Percentiles rank a stretch among this genome's conserved stretches.
Conservation (phyloP, 2,113 vertebrate species). For the Neoarius graeffei region DNA sequence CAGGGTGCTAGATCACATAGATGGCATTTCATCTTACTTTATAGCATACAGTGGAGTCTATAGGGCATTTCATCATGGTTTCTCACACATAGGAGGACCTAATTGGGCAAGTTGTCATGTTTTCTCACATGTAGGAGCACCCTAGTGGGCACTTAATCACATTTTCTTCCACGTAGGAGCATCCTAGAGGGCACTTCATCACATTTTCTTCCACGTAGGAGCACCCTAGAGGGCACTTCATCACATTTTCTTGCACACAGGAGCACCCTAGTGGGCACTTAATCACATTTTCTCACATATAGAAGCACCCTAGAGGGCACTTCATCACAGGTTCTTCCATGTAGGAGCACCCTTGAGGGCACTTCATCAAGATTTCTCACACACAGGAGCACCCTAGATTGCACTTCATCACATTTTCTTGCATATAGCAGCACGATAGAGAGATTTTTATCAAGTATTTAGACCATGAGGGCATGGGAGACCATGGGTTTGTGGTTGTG, state of each 20-base stretch:
- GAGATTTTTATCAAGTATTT: background rate
- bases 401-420: background rate
- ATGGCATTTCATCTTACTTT: too few species aligned
- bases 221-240: background rate
- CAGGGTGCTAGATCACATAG: background rate
- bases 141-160: background rate
- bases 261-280: background rate
- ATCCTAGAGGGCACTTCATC: background rate
- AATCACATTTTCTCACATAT: background rate
- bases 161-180: background rate
- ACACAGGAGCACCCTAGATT: background rate
- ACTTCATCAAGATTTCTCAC: background rate
- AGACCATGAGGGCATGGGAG: background rate
- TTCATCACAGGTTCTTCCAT: background rate
- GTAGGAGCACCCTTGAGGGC: background rate
- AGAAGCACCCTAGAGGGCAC: background rate
- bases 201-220: background rate
- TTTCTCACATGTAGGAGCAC: background rate
- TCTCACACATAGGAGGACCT: background rate
- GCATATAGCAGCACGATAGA: background rate
- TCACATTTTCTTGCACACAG: background rate
- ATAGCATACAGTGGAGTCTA: too few species aligned
- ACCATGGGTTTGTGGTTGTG: background rate
- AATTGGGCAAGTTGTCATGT: background rate
- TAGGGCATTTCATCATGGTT: background rate